Conservation (phyloP, 2,888 invertebrate genomes). For the Drosophila siamana region DNA sequence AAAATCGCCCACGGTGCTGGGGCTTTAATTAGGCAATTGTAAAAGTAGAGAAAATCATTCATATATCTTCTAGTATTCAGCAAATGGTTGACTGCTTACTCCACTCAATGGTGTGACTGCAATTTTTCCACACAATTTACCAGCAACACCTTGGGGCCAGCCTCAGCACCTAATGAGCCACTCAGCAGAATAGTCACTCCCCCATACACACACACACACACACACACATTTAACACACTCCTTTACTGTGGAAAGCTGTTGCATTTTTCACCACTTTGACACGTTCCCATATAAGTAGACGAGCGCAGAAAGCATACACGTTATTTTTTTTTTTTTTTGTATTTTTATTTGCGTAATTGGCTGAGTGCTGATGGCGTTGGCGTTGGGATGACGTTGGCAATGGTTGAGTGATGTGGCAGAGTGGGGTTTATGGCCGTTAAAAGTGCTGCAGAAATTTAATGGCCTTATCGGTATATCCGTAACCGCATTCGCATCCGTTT, state of each 20-base stretch:
- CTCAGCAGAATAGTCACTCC: slow-evolving; percentile 35
- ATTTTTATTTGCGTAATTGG: slow-evolving; percentile 76
- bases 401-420: slow-evolving; percentile 62
- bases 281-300: slow-evolving; percentile 68
- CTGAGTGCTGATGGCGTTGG: slow-evolving; percentile 57
- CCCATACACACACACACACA: not conserved
- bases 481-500: slow-evolving; percentile 57
- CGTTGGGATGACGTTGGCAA: slow-evolving; percentile 1
- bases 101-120: slow-evolving; percentile 6
- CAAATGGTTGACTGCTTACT: not conserved
- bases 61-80: not conserved
- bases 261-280: slow-evolving; percentile 79
- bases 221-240: slow-evolving; percentile 3
- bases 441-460: slow-evolving; percentile 65
- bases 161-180: slow-evolving; percentile 69
- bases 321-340: slow-evolving; percentile 9
- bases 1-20: slow-evolving; percentile 66
- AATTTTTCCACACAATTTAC: slow-evolving; percentile 71
- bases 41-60: slow-evolving; percentile 27
- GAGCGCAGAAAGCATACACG: slow-evolving; percentile 14
- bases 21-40: slow-evolving; percentile 79
- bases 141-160: slow-evolving; percentile 59
- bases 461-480: slow-evolving; percentile 66
- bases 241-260: slow-evolving; percentile 31
- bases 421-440: slow-evolving; percentile 62